Conservation (phyloP, 2,113 vertebrate species). For the Heterotilapia buettikoferi region DNA sequence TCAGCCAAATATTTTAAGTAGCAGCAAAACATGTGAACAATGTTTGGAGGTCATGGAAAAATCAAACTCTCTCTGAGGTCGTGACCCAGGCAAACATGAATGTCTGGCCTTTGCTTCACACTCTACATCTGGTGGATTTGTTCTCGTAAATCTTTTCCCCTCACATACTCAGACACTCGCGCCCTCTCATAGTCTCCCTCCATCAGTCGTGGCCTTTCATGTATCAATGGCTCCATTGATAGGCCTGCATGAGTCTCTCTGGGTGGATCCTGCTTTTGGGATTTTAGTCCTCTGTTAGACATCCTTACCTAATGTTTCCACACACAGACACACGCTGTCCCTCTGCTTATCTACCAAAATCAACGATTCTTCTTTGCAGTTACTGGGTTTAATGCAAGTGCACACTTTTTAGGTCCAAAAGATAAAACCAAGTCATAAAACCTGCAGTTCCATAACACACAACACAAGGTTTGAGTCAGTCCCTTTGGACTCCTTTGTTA, state of each 20-base stretch:
- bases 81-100: slow-evolving; percentile 24
- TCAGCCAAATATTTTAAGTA: neutral
- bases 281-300: neutral
- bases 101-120: slow-evolving; percentile 24
- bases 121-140: slow-evolving; percentile 30
- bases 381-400: neutral
- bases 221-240: slow-evolving; percentile 65
- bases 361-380: fast-evolving
- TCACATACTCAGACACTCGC: neutral
- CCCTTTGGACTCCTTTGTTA: neutral
- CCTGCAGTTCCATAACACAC: neutral
- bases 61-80: slow-evolving; percentile 8
- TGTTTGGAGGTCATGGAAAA: neutral
- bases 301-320: slow-evolving; percentile 4
- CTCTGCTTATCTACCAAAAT: neutral
- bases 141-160: slow-evolving; percentile 33
- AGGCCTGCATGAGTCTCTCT: slow-evolving; percentile 29
- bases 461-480: neutral
- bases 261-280: slow-evolving; percentile 28
- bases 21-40: neutral
- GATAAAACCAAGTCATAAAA: neutral
- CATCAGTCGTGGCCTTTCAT: slow-evolving; percentile 29
- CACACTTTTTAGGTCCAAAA: neutral
- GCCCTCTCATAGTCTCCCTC: slow-evolving; percentile 16
- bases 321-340: neutral